phyloP scores from a whole-genome alignment of 2,888 invertebrate species.

The Micoletzkya japonica region DNA sequence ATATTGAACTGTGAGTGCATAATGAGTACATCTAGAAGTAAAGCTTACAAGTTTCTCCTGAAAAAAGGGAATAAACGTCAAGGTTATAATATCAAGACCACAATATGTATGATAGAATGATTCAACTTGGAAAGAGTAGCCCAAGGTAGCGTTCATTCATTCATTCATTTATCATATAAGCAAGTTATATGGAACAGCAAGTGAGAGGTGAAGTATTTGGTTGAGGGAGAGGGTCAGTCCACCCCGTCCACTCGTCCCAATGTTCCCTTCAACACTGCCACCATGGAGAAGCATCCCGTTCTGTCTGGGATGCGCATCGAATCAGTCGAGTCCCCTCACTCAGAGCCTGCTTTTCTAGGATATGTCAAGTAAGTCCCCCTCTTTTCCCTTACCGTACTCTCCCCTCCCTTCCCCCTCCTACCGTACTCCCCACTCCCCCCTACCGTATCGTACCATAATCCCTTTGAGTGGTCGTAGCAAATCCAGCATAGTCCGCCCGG shows the following conservation, averaged over 20 bases:
- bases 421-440: background rate
- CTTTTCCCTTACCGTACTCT: background rate
- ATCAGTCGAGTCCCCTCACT: conserved; percentile 1
- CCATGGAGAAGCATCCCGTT: conserved; percentile 23
- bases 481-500: conserved; percentile 47
- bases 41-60: too few species aligned
- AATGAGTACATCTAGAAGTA: too few species aligned
- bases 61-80: too few species aligned
- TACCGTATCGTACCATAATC: background rate
- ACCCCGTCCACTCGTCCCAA: background rate
- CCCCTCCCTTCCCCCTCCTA: background rate
- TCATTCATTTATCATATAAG: too few species aligned
- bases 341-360: conserved; percentile 9
- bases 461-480: background rate
- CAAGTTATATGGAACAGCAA: too few species aligned
- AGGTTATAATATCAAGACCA: too few species aligned
- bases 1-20: too few species aligned
- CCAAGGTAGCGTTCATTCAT: too few species aligned
- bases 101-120: too few species aligned
- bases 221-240: conserved; percentile 26
- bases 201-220: too few species aligned
- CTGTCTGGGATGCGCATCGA: conserved; percentile 16
- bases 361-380: background rate
- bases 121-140: too few species aligned
- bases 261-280: conserved; percentile 6